Conservation (phyloP, 2,888 invertebrate species). For the Teinopalpus imperialis region DNA sequence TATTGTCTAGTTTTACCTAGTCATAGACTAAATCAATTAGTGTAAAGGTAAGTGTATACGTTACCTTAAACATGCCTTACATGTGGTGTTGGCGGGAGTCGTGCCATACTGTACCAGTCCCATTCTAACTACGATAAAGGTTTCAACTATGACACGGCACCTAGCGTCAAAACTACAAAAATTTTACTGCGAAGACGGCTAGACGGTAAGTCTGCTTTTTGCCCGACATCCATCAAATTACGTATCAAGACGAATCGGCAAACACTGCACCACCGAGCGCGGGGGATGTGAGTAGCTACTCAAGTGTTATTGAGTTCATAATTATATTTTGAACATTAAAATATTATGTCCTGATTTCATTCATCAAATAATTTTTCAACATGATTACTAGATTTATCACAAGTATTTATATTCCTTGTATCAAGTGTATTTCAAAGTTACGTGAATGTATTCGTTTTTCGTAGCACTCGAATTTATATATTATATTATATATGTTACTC, state of each 20-base stretch:
- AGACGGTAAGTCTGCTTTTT: slow-evolving; percentile 37
- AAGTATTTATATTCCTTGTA: too few relatives aligned
- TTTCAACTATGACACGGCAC: slow-evolving; percentile 52
- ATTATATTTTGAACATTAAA: too few relatives aligned
- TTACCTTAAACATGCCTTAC: slow-evolving; percentile 11
- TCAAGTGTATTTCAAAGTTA: too few relatives aligned
- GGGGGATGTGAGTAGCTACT: slow-evolving; percentile 46
- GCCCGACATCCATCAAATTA: slow-evolving; percentile 34
- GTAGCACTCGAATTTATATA: too few relatives aligned
- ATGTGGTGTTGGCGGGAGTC: slow-evolving; percentile 57
- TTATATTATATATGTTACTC: too few relatives aligned
- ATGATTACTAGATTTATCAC: too few relatives aligned
- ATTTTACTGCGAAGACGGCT: slow-evolving; percentile 55
- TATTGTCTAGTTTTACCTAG: too few relatives aligned
- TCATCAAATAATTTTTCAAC: not conserved
- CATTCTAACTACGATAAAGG: slow-evolving; percentile 20
- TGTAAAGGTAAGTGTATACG: slow-evolving; percentile 4
- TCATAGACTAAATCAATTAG: not conserved
- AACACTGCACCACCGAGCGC: slow-evolving; percentile 40
- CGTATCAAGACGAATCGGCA: slow-evolving; percentile 51
- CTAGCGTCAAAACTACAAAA: slow-evolving; percentile 75
- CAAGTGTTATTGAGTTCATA: too few relatives aligned
- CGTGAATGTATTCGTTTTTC: too few relatives aligned
- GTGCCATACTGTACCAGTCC: slow-evolving; percentile 72
- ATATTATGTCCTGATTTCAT: slow-evolving; percentile 9